Conservation (phyloP, 1,140 invertebrate species). For the Bombyx mori region DNA sequence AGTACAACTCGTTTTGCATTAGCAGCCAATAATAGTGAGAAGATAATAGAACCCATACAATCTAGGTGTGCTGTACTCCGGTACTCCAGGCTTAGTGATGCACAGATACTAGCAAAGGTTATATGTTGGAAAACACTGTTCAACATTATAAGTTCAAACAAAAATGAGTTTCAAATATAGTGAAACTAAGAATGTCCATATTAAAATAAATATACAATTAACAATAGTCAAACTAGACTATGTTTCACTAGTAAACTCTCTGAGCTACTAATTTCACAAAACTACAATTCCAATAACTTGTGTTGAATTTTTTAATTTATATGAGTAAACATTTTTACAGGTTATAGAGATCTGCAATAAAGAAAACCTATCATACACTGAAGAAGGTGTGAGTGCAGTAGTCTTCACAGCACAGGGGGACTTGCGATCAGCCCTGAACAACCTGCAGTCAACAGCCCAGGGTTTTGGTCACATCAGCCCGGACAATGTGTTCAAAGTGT, state of each 20-base stretch:
- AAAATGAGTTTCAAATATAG: too few relatives aligned
- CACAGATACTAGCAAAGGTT: constrained; percentile 85
- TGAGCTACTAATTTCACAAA: too few relatives aligned
- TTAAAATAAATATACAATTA: too few relatives aligned
- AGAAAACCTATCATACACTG: constrained; percentile 84
- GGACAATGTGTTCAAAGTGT: constrained; percentile 99
- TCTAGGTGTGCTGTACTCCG: constrained; percentile 97
- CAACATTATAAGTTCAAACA: neutral
- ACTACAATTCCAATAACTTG: too few relatives aligned
- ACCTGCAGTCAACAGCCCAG: constrained; percentile 96
- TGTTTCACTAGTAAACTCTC: too few relatives aligned
- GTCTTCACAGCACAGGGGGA: constrained; percentile 99
- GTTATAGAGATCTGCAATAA: constrained; percentile 71
- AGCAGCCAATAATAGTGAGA: constrained; percentile 98
- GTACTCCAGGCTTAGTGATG: constrained; percentile 93
- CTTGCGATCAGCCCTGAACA: constrained; percentile 97
- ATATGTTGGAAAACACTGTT: neutral
- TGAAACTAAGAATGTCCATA: too few relatives aligned
- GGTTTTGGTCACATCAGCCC: constrained; percentile 94
- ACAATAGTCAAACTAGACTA: too few relatives aligned
- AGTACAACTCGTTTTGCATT: constrained; percentile 97
- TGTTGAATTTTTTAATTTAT: too few relatives aligned
- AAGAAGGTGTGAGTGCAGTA: constrained; percentile 97
- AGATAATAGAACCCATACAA: constrained; percentile 99
- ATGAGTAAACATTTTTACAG: constrained; percentile 27